Base-by-base conservation (phyloP, 2,888 invertebrate genomes). In the Apotomis betuletana region DNA sequence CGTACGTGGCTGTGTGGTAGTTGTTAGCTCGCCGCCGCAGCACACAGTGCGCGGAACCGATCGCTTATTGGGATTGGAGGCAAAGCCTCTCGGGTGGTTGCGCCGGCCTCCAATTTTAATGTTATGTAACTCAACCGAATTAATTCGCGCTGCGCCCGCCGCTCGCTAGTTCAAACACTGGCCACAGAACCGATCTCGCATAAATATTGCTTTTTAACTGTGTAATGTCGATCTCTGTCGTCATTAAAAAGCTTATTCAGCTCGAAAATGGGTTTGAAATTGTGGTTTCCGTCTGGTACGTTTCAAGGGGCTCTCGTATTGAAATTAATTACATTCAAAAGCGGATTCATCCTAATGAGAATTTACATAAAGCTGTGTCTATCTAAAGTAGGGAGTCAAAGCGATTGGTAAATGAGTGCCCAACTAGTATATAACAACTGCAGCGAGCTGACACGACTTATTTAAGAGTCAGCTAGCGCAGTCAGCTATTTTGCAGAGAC, bases 31-130 rank as follows among this genome's bases (percentile, higher is more conserved):
- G 38, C 41, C 69, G 59, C 67, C 60, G 60, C 63, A 77, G 67
- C 75, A 76, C 77, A 79, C 77, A 79, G 75, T 77, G 79, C 77
- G 81, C 73, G 73, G 77, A 83, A 77, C 82, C 83, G 84, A 87
- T 87, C 86, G 86, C 82, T 87, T 86, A 88, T 87, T 87, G 84
- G 83, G 80, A 87, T 85, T 87, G 86, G 81, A 83, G 78, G 82
- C 78, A 81, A 82, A 85, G 83, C 84, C 83, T 85, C 85, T 83
- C 78, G 79, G 78, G 74, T 74, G 75, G 80, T 78, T 76, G 80
- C 77, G 78, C 78, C 75, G 75, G 76, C 75, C 77, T 79, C 82
- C 86, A 87, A 84, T 87, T 88, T 87, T 86, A 88, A 87, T 87
- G 83, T 85, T 85, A 85, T 83, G 79, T 84, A 83, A 83, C 84